phyloP scores from a whole-genome alignment of 2,113 vertebrate species.

The Syrrhaptes paradoxus region DNA sequence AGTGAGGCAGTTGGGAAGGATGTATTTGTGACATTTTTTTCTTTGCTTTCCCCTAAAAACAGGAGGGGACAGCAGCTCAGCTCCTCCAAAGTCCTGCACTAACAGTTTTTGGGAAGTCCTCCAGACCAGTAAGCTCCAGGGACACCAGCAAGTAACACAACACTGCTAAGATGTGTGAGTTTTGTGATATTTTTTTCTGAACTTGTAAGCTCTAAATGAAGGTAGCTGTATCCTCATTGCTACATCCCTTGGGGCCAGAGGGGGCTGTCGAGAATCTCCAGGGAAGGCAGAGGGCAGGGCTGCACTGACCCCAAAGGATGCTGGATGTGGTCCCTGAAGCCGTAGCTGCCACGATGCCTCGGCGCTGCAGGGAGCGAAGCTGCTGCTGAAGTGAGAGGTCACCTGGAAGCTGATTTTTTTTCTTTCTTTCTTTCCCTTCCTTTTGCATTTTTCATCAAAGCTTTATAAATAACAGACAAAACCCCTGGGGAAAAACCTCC shows the following conservation, averaged over 20 bases:
- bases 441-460: slow-evolving; percentile 28
- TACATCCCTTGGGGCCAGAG: neutral
- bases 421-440: neutral
- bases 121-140: neutral
- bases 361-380: neutral
- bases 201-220: neutral
- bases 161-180: neutral
- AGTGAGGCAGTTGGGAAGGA: neutral
- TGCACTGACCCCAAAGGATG: neutral
- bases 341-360: neutral
- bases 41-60: neutral
- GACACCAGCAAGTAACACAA: neutral
- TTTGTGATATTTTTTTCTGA: neutral
- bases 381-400: slow-evolving; percentile 32
- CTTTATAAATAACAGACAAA: slow-evolving; percentile 53
- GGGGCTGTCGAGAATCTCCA: neutral
- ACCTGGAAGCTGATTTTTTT: slow-evolving; percentile 44
- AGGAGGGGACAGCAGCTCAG: neutral
- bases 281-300: slow-evolving; percentile 10
- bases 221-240: neutral
- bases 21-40: neutral
- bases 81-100: neutral
- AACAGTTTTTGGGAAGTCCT: neutral
- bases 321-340: slow-evolving; percentile 5
- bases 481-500: slow-evolving; percentile 16